Conservation (phyloP, 2,113 vertebrate genomes). For the Nasalis larvatus region DNA sequence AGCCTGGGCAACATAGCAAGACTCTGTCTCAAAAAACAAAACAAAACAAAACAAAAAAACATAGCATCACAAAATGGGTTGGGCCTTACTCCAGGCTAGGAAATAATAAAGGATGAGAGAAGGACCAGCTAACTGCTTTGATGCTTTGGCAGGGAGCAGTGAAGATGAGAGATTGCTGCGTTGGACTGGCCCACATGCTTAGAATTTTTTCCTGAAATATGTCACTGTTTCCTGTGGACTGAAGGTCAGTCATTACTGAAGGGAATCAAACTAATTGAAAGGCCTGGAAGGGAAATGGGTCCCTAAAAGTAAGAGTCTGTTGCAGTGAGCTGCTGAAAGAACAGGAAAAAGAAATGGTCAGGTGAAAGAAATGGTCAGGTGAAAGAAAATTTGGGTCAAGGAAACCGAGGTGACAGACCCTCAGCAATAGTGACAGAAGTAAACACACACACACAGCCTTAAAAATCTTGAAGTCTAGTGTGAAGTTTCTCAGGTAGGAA, state of each 20-base stretch:
- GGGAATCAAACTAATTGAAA: not conserved
- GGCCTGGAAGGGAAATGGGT: not conserved
- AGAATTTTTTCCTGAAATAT: not conserved
- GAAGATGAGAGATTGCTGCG: not conserved
- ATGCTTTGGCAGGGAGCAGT: not conserved
- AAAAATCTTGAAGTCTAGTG: not conserved
- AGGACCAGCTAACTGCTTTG: not conserved
- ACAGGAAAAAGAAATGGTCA: not conserved
- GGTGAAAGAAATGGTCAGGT: not conserved
- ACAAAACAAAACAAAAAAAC: too few relatives aligned
- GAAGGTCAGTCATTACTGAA: not conserved
- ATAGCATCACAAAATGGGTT: not conserved
- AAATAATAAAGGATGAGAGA: not conserved
- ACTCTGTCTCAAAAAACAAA: too few relatives aligned
- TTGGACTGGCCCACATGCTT: too few relatives aligned
- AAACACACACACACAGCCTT: not conserved
- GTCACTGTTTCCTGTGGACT: not conserved
- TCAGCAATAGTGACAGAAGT: not conserved
- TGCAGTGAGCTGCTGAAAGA: not conserved
- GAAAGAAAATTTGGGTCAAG: not conserved
- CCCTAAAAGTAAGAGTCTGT: not conserved
- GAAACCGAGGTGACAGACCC: not conserved
- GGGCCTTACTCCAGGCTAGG: not conserved
- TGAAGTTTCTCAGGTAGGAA: not conserved
- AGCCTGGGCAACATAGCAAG: too few relatives aligned